Base-by-base conservation (phyloP, 2,113 vertebrate species). In the Forbesichthys papilliferus region DNA sequence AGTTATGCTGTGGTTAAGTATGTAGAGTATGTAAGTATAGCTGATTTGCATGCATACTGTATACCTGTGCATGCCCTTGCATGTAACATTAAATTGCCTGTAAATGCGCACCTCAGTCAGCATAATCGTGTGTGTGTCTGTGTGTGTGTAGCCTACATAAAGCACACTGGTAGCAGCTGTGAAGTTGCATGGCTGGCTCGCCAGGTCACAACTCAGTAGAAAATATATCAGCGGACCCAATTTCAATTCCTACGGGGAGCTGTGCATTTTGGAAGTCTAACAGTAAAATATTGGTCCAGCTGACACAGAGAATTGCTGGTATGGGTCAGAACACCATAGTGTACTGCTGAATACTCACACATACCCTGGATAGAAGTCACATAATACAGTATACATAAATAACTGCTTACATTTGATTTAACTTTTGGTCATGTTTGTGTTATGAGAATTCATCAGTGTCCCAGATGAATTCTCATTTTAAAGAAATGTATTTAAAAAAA, bases 161-260 rank as follows among this genome's bases (percentile, higher is more conserved):
- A 6, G 36, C 36, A 42, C 36, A 42, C 36, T 42, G 36, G 36
- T 42, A 42, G 36, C 36, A 42, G 36, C 36, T 52, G 69, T 61
- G 61, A 61, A 61, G 73, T 57, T 46, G 49, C 59, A 75, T 71
- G 49, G 18, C 75, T 68, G 80, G 77, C 68, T 73, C 83, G 68
- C 65, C 9, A 16, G 52, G 59, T 62, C 61, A 69, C 79, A 84
- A 83, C 78, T 85, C 81, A 72, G 71, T 33, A 34, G 48, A 67
- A 66, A 74, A 69, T 82, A 81, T 85, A 85, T 87, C 81, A 69
- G 79, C 61, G 77, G 77, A 85, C 82, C 65, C 0, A 71, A 87
- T 87, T 84, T 76, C 75, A 79, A 84, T 71, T 83, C 81, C 81
- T 65, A 53, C 79, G 66, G 79, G 75, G 73, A 81, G 69, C 72